A percentile compares a stretch with the other conserved stretches of the same genome.
Conservation (phyloP, 1,140 invertebrate genomes). For the Planococcus citri region DNA sequence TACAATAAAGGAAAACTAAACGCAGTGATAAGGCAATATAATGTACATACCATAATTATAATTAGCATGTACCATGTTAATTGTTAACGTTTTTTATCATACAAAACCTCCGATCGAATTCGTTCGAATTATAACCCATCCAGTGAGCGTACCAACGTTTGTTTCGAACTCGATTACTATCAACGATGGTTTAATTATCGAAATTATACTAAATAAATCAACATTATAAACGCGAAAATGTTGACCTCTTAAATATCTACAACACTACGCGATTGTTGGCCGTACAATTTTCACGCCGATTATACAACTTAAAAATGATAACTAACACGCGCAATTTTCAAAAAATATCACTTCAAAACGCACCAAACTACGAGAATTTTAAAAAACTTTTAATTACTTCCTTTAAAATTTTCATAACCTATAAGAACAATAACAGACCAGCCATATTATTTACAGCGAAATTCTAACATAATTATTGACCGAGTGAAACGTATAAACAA, state of each 20-base stretch:
- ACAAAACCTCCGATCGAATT: neutral
- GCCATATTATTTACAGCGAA: constrained; percentile 19
- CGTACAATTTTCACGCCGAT: neutral
- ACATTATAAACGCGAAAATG: neutral
- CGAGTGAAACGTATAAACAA: neutral
- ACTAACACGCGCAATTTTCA: neutral
- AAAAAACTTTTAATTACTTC: constrained; percentile 2
- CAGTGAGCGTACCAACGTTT: neutral
- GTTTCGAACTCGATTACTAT: neutral
- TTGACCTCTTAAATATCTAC: constrained; percentile 15
- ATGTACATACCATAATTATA: constrained; percentile 8
- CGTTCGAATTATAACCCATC: neutral
- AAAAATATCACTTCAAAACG: neutral
- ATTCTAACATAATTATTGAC: neutral
- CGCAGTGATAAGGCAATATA: neutral
- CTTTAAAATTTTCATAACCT: constrained; percentile 10
- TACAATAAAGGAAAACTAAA: neutral
- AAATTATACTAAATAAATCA: neutral
- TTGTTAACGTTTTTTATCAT: neutral
- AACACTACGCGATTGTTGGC: neutral
- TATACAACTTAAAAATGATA: neutral
- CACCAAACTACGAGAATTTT: neutral
- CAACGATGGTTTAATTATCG: neutral
- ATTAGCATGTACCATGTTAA: constrained; percentile 10
- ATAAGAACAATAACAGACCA: constrained; percentile 18